A percentile compares a stretch with the other conserved stretches of the same genome.
Evolutionary conservation across 2,797 vertebrate species (phyloP).

Genomic region (Poecilia picta): DNA sequence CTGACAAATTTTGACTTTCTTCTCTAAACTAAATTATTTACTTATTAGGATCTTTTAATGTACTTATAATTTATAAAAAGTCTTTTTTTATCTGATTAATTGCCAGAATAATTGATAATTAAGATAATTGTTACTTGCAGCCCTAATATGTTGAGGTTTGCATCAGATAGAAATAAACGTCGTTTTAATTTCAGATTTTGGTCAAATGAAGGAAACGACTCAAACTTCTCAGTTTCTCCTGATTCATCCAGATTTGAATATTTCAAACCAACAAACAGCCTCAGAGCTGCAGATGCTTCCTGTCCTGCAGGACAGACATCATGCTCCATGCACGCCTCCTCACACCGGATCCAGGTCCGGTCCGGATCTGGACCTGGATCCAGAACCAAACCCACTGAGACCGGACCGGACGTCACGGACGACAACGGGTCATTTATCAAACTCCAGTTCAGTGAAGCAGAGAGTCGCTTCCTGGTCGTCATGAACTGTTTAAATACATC

Average conservation of each 20-base stretch:
- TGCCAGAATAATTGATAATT: no score
- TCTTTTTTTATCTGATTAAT: no score
- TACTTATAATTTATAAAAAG: no score
- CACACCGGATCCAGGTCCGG: background rate
- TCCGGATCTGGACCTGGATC: no score
- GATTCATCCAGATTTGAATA: background rate
- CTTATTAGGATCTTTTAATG: no score
- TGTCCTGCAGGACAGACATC: background rate
- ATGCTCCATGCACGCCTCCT: conserved; percentile 6
- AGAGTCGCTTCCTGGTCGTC: conserved; percentile 3
- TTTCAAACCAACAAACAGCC: background rate
- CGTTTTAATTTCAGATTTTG: no score
- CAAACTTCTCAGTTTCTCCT: background rate
- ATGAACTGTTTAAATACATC: conserved; percentile 47
- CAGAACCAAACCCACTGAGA: conserved; percentile 7
- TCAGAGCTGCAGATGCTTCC: background rate
- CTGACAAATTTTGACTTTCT: no score
- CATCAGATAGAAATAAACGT: no score
- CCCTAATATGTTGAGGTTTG: no score
- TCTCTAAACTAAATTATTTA: no score
- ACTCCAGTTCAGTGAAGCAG: conserved; percentile 37
- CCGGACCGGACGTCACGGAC: background rate
- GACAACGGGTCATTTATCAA: conserved; percentile 40
- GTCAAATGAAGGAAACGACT: background rate
- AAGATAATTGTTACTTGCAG: no score